Conservation (phyloP, 2,797 vertebrate species). For the Columba guinea region DNA sequence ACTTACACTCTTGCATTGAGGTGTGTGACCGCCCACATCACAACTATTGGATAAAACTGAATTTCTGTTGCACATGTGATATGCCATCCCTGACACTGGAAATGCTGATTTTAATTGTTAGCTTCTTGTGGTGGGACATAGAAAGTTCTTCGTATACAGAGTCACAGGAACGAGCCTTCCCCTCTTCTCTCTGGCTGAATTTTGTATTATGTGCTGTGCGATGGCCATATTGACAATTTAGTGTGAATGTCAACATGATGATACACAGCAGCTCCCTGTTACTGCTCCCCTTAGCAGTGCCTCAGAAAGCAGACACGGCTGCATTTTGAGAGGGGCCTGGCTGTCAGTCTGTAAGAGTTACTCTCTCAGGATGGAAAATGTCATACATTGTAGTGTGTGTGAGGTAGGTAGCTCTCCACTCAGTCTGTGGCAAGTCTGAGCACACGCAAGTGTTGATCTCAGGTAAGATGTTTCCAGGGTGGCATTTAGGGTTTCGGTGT, state of each 20-base stretch:
- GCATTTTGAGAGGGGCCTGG: background rate
- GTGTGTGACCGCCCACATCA: background rate
- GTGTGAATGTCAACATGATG: background rate
- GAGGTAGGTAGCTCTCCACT: background rate
- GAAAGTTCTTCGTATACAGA: background rate
- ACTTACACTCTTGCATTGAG: background rate
- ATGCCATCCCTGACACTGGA: background rate
- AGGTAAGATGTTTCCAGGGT: background rate
- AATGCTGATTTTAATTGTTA: background rate
- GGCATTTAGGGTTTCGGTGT: background rate
- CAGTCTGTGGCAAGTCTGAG: background rate
- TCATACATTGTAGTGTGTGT: too few species aligned
- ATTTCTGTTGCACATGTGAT: background rate
- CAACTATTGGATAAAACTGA: background rate
- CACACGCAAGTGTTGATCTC: background rate
- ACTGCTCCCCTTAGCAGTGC: background rate
- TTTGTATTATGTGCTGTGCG: background rate
- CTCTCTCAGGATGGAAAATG: background rate
- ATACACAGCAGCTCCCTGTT: background rate
- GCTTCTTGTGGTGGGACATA: background rate
- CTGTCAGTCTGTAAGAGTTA: background rate
- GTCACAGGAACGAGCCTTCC: background rate
- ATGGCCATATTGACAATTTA: background rate
- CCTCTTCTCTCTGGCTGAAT: background rate
- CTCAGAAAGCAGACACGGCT: background rate